Conservation (phyloP, 2,888 invertebrate genomes). For the Erannis defoliaria region DNA sequence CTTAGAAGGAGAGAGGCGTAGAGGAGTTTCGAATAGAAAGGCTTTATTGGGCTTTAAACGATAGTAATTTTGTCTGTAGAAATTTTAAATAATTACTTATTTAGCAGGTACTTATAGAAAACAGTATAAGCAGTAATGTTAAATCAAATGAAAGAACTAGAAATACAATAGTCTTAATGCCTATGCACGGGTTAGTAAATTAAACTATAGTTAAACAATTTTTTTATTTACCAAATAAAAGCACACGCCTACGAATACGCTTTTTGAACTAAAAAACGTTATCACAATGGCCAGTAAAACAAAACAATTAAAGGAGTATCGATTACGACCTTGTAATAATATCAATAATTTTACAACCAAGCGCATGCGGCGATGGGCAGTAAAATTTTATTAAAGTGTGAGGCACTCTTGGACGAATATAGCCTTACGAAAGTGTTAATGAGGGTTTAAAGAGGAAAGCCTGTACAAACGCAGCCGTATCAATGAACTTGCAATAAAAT, state of each 20-base stretch:
- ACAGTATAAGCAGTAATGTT: not conserved
- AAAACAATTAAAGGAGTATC: conserved; percentile 44
- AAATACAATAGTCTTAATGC: too few species aligned
- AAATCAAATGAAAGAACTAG: too few species aligned
- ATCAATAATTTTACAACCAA: conserved; percentile 58
- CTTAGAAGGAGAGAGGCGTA: not conserved
- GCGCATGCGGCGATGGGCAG: conserved; percentile 41
- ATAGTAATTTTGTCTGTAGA: too few species aligned
- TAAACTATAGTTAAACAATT: too few species aligned
- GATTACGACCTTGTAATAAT: conserved; percentile 58
- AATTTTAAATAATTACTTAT: too few species aligned
- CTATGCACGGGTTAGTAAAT: too few species aligned
- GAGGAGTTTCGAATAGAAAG: not conserved
- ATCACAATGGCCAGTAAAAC: not conserved
- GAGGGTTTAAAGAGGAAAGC: conserved; percentile 16
- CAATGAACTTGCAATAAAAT: conserved; percentile 27
- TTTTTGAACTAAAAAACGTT: not conserved
- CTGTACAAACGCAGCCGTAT: conserved; percentile 28
- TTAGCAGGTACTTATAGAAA: too few species aligned
- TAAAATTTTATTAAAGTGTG: conserved; percentile 54
- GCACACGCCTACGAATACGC: not conserved
- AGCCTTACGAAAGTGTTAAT: conserved; percentile 33
- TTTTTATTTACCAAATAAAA: not conserved
- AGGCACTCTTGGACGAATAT: conserved; percentile 40
- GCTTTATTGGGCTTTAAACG: not conserved